Conservation (phyloP, 2,888 invertebrate species). For the Arge pagana region DNA sequence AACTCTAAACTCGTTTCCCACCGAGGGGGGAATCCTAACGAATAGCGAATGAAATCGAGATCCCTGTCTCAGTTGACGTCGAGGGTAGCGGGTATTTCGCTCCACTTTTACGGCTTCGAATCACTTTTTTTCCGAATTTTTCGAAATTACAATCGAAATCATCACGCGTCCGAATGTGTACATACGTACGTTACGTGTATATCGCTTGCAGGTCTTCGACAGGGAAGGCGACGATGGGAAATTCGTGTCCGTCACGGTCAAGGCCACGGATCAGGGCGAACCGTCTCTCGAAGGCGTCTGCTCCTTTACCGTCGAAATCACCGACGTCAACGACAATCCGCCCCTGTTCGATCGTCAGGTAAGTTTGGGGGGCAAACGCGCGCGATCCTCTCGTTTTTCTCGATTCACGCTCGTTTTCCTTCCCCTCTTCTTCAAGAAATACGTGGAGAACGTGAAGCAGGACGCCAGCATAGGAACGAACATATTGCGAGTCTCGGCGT, state of each 20-base stretch:
- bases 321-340: constrained; percentile 97
- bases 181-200: too few relatives aligned
- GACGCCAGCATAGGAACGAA: constrained; percentile 95
- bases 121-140: too few relatives aligned
- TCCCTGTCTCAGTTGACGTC: too few relatives aligned
- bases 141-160: too few relatives aligned
- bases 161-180: too few relatives aligned
- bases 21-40: too few relatives aligned
- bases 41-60: too few relatives aligned
- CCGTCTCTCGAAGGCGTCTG: constrained; percentile 97
- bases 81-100: too few relatives aligned
- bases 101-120: too few relatives aligned
- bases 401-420: constrained; percentile 25
- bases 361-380: constrained; percentile 46
- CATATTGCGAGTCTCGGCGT: constrained; percentile 91
- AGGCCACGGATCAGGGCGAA: constrained; percentile 98
- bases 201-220: constrained; percentile 75
- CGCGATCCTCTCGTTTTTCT: neutral
- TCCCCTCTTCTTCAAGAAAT: constrained; percentile 74
- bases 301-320: constrained; percentile 97
- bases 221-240: constrained; percentile 96
- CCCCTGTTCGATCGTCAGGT: constrained; percentile 95
- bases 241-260: constrained; percentile 94
- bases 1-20: too few relatives aligned
- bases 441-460: constrained; percentile 95